Percentiles rank a stretch among this genome's conserved stretches.
Evolutionary conservation across 1,140 invertebrate species (phyloP).

Genomic region (Drosophila varians): DNA sequence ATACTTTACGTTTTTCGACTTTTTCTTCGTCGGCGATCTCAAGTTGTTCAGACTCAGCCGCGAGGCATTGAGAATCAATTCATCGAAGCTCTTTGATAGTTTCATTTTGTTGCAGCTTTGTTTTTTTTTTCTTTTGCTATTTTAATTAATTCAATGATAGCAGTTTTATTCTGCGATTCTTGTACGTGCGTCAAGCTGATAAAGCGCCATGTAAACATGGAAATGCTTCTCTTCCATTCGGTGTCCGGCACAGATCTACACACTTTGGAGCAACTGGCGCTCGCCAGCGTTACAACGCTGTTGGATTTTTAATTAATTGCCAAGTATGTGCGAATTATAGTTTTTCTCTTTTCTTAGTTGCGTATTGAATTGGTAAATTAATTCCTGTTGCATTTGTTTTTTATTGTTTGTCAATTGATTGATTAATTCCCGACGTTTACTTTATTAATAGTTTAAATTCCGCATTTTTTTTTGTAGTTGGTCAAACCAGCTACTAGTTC

Average conservation of each 20-base stretch:
- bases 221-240: constrained; percentile 11
- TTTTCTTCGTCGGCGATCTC: constrained; percentile 75
- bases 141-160: constrained; percentile 3
- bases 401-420: neutral
- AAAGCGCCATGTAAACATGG: constrained; percentile 25
- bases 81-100: constrained; percentile 81
- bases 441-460: neutral
- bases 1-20: constrained; percentile 80
- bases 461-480: neutral
- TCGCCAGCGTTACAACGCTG: neutral
- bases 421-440: neutral
- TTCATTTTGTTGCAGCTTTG: constrained; percentile 68
- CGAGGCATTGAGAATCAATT: constrained; percentile 77
- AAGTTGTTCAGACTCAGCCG: constrained; percentile 77
- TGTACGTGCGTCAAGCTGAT: constrained; percentile 38
- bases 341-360: neutral
- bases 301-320: neutral
- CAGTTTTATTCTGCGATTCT: neutral
- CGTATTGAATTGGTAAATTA: neutral
- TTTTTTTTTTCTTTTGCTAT: neutral
- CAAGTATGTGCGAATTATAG: neutral
- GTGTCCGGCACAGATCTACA: neutral
- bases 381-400: constrained; percentile 1
- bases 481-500: too few relatives aligned
- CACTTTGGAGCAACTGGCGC: neutral